These are phyloP conservation scores for Babylonia areolata DNA, from an alignment of 1,140 invertebrate genomes.

Conservation along the genomic window DNA sequence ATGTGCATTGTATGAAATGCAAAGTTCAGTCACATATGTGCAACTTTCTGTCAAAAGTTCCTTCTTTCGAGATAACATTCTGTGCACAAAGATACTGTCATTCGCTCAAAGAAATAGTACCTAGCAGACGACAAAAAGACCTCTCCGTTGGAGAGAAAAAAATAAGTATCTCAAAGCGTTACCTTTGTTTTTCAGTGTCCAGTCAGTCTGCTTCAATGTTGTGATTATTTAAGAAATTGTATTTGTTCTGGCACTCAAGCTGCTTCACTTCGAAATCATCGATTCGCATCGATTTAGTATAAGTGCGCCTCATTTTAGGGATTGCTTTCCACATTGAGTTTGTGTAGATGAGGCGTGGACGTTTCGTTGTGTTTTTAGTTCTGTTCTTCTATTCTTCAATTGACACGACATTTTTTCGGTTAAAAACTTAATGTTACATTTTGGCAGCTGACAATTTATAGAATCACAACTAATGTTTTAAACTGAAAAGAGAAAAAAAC, in stretches of 20 bases:
- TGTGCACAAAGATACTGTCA: background rate
- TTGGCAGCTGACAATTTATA: slow-evolving; percentile 24
- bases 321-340: slow-evolving; percentile 39
- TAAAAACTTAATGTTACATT: slow-evolving; percentile 24
- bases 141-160: background rate
- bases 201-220: background rate
- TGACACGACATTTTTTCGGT: slow-evolving; percentile 20
- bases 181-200: background rate
- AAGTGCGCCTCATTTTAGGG: slow-evolving; percentile 43
- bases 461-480: slow-evolving; percentile 12
- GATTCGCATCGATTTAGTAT: slow-evolving; percentile 44
- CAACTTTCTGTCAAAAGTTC: slow-evolving; percentile 32
- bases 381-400: slow-evolving; percentile 27
- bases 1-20: background rate
- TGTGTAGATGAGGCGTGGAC: slow-evolving; percentile 39
- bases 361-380: slow-evolving; percentile 42
- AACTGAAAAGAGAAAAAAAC: background rate
- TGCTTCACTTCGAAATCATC: slow-evolving; percentile 36
- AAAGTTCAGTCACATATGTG: background rate
- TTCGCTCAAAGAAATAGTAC: slow-evolving; percentile 39
- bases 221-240: background rate
- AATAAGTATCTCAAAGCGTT: background rate
- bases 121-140: background rate
- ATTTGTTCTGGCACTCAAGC: slow-evolving; percentile 18
- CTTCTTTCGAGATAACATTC: background rate